Evolutionary conservation across 2,888 invertebrate genomes (phyloP).

Genomic region (Xestobium rufovillosum): DNA sequence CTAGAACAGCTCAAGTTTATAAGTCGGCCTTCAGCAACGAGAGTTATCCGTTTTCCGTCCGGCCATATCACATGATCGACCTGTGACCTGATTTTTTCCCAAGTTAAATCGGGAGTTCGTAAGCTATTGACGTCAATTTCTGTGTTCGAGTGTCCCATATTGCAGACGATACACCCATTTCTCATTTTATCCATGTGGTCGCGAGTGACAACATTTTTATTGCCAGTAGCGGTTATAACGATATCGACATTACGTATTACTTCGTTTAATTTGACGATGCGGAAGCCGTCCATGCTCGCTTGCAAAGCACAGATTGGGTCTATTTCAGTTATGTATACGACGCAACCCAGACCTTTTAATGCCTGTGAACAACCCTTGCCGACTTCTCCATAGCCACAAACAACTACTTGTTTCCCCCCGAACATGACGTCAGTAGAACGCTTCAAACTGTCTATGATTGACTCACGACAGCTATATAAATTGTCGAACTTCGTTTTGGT

Average conservation of each 20-base stretch:
- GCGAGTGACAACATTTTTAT: slow-evolving; percentile 91
- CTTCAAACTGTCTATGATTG: slow-evolving; percentile 75
- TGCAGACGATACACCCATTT: slow-evolving; percentile 90
- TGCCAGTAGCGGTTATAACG: slow-evolving; percentile 95
- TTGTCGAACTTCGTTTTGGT: slow-evolving; percentile 98
- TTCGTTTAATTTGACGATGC: slow-evolving; percentile 91
- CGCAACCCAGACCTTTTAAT: slow-evolving; percentile 87
- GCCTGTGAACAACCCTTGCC: slow-evolving; percentile 96
- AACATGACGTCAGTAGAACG: slow-evolving; percentile 95
- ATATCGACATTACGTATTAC: slow-evolving; percentile 90
- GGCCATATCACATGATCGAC: slow-evolving; percentile 99
- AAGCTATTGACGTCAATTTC: slow-evolving; percentile 92
- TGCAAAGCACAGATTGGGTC: slow-evolving; percentile 97
- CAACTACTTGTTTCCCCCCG: slow-evolving; percentile 92
- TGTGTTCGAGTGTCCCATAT: slow-evolving; percentile 96
- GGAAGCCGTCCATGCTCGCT: slow-evolving; percentile 95
- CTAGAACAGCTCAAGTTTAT: slow-evolving; percentile 96
- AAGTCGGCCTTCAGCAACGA: slow-evolving; percentile 89
- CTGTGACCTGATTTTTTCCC: slow-evolving; percentile 96
- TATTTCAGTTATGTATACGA: slow-evolving; percentile 89
- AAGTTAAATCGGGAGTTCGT: slow-evolving; percentile 87
- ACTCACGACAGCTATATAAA: slow-evolving; percentile 90
- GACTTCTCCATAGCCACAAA: slow-evolving; percentile 96
- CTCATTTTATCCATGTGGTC: slow-evolving; percentile 97
- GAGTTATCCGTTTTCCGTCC: slow-evolving; percentile 88